Evolutionary conservation across 2,888 invertebrate genomes (phyloP), one percentile per base, ranked within the genome.

Genomic region (Gymnocheta viridis): DNA sequence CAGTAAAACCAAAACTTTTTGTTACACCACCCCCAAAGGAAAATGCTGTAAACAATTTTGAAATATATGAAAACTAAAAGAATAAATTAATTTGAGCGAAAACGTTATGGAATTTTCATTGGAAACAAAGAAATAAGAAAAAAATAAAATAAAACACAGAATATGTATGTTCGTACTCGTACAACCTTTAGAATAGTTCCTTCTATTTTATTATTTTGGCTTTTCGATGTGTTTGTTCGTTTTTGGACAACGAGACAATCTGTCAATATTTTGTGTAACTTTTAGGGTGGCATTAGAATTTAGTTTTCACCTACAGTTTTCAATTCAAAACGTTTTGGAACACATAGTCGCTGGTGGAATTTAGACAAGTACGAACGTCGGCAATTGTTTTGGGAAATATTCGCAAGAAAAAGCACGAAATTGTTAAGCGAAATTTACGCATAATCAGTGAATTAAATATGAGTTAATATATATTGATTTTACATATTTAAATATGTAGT

Each of bases 321-420:
- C 54, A 67, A 69, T 56, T 22, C 41, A 73, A 81, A 77, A 72
- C 77, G 77, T 80, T 84, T 77, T 72, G 80, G 81, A 80, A 77
- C 77, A 84, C 80, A 72, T 62, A 54, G 10, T 62, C 24, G 35
- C n/a, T 44, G 2, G 41, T 32, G 22, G 10, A 70, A 69, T 27
- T 6, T 22, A 41, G n/a, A 62, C 19, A 38, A 60, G 73, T 62
- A 73, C 83, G 80, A 60, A 79, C 54, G 78, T 73, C 72, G 77
- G 67, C 29, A 27, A 24, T 44, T 77, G 51, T 19, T 66, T 41
- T 60, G 51, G 35, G 72, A 58, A 76, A 54, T 35, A 49, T 49
- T 24, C 29, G 44, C 47, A 51, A 77, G 76, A 32, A 44, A 66
- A 47, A 69, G 6, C 19, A 60, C 24, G 49, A 77, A 64, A 38